A percentile compares a stretch with the other conserved stretches of the same genome.
phyloP scores from a whole-genome alignment of 2,888 invertebrate species.

The Portevinia maculata region DNA sequence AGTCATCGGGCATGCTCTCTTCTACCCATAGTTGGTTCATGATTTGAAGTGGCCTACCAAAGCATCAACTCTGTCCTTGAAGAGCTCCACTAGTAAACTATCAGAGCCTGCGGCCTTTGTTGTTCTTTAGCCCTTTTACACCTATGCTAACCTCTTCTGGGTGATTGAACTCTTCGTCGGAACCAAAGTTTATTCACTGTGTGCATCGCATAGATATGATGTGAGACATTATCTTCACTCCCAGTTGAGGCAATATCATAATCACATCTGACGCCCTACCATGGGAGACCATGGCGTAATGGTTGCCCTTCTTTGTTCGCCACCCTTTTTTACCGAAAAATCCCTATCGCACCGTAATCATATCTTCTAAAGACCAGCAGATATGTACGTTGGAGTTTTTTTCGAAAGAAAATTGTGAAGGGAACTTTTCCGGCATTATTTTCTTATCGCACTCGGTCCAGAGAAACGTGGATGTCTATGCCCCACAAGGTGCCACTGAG shows the following conservation, averaged over 20 bases:
- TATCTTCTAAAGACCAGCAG: constrained; percentile 11
- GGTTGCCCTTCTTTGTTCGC: background rate
- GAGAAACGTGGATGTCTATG: constrained; percentile 23
- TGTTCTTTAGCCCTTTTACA: too few relatives aligned
- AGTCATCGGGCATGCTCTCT: too few relatives aligned
- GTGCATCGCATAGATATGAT: constrained; percentile 38
- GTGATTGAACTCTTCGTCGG: too few relatives aligned
- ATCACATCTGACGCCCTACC: constrained; percentile 51
- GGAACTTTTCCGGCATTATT: constrained; percentile 44
- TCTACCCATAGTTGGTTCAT: too few relatives aligned
- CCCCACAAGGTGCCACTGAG: background rate
- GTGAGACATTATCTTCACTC: constrained; percentile 35
- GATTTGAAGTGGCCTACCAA: too few relatives aligned
- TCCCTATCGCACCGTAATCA: constrained; percentile 42
- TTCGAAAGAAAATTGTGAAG: constrained; percentile 27
- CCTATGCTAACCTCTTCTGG: too few relatives aligned
- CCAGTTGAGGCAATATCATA: constrained; percentile 23
- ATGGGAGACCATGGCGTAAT: constrained; percentile 7
- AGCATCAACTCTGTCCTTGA: too few relatives aligned
- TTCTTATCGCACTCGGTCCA: constrained; percentile 52
- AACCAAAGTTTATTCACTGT: constrained; percentile 20
- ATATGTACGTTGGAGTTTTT: constrained; percentile 9
- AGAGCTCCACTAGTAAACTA: too few relatives aligned
- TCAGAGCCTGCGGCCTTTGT: too few relatives aligned
- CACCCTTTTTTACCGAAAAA: background rate